These are phyloP conservation scores for Pogona vitticeps DNA, from an alignment of 2,113 vertebrate species.

Conservation along the genomic window DNA sequence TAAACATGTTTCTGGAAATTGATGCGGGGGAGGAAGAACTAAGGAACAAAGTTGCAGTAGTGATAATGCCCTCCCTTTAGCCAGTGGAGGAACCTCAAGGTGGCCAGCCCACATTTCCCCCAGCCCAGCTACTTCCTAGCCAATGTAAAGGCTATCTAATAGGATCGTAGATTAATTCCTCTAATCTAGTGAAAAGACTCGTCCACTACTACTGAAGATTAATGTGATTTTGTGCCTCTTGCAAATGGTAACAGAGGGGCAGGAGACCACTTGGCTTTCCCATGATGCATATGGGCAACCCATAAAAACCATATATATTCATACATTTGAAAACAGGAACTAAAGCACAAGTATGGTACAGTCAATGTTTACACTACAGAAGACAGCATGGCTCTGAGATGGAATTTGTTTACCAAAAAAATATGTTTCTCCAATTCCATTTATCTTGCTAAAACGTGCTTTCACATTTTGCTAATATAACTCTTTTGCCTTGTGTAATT, in stretches of 20 bases:
- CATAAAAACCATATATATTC: no score
- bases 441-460: neutral
- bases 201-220: neutral
- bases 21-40: no score
- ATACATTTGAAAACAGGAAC: no score
- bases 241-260: neutral
- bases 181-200: neutral
- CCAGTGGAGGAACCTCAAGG: no score
- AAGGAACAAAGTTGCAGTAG: no score
- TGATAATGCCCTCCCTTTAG: no score
- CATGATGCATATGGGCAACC: neutral
- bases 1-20: no score
- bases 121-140: no score
- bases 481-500: neutral
- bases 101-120: no score
- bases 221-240: neutral
- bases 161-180: no score
- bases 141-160: no score
- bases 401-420: neutral
- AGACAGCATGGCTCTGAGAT: neutral
- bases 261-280: neutral
- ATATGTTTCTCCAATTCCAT: neutral
- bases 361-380: neutral
- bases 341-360: neutral
- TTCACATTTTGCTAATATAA: neutral